These are phyloP conservation scores for Eilema caniola DNA, from an alignment of 2,888 invertebrate genomes.

Conservation along the genomic window DNA sequence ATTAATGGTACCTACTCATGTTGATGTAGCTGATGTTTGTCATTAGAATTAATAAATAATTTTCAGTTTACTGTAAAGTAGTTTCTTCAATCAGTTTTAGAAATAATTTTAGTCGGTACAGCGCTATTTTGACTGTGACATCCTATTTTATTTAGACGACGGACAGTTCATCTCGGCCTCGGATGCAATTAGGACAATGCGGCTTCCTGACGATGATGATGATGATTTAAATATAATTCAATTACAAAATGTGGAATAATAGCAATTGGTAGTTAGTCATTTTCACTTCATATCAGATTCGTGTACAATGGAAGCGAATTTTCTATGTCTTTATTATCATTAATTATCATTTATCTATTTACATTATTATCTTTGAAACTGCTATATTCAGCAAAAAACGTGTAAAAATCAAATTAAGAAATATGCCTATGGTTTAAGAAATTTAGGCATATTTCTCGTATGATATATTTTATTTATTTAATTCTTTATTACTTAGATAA, in stretches of 20 bases:
- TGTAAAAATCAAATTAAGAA: neutral
- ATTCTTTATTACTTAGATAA: neutral
- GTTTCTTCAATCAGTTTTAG: slow-evolving; percentile 2
- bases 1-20: neutral
- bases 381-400: neutral
- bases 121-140: neutral
- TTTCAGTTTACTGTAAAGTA: neutral
- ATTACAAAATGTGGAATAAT: neutral
- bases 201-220: no score
- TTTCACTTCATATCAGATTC: neutral
- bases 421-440: neutral
- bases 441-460: neutral
- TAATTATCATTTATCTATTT: no score
- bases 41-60: neutral
- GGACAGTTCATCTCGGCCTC: no score
- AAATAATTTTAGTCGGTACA: neutral
- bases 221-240: neutral
- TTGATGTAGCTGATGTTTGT: neutral
- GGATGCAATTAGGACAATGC: no score
- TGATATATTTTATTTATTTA: neutral
- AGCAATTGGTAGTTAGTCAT: neutral
- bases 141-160: no score
- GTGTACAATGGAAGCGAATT: neutral
- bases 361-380: neutral
- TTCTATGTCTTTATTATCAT: neutral